Evolutionary conservation across 1,140 invertebrate genomes (phyloP).

Genomic region (Semibalanus balanoides): DNA sequence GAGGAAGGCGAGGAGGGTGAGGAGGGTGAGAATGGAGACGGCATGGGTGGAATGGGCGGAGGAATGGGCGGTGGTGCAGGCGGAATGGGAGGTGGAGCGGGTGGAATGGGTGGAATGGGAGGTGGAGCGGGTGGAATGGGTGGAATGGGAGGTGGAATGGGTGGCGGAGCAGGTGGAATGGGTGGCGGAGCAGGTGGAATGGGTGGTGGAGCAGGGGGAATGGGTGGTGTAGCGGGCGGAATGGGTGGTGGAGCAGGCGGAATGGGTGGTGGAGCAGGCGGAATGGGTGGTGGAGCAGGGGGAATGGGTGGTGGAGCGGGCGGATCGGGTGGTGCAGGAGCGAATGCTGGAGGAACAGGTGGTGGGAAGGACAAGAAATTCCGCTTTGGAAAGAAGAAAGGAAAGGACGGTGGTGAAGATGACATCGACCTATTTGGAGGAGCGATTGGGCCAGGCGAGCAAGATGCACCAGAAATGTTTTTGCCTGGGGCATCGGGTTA

Average conservation of each 20-base stretch:
- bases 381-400: not conserved
- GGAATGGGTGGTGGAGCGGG: not conserved
- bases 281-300: not conserved
- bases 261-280: not conserved
- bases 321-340: not conserved
- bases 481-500: not conserved
- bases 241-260: not conserved
- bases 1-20: not conserved
- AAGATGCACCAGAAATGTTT: not conserved
- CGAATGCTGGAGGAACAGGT: not conserved
- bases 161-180: not conserved
- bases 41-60: not conserved
- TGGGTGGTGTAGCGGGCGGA: not conserved
- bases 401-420: not conserved
- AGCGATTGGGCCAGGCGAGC: not conserved
- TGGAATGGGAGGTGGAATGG: not conserved
- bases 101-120: not conserved
- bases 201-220: not conserved
- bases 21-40: not conserved
- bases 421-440: not conserved
- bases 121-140: not conserved
- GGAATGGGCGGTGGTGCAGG: not conserved
- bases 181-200: not conserved
- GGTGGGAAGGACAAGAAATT: not conserved
- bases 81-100: not conserved